These are phyloP conservation scores for Chloroceryle inda DNA, from an alignment of 2,797 vertebrate genomes.

Conservation along the genomic window DNA sequence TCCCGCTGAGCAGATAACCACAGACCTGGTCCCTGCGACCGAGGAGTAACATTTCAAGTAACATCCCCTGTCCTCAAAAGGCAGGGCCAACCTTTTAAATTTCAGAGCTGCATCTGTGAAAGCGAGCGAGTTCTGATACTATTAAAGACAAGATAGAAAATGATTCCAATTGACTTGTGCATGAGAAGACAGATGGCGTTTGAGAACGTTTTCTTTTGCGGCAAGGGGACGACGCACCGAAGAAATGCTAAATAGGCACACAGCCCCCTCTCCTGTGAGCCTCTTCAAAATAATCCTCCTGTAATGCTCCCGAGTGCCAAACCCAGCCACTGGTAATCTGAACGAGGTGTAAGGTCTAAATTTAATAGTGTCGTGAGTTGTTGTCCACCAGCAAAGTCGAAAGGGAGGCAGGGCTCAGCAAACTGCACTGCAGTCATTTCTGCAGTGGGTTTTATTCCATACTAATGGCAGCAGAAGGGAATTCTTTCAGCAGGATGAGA, in stretches of 20 bases:
- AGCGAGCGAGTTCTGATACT: neutral
- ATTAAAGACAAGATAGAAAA: neutral
- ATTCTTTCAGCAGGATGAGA: neutral
- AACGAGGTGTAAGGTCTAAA: neutral
- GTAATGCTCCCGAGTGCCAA: neutral
- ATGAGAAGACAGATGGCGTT: neutral
- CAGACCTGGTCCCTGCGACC: fast-evolving
- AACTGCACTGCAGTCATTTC: neutral
- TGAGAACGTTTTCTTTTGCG: neutral
- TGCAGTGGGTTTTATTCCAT: neutral
- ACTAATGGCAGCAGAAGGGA: neutral
- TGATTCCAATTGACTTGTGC: neutral
- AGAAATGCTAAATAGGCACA: neutral
- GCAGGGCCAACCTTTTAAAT: neutral
- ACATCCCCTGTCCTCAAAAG: neutral
- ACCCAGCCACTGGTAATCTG: neutral
- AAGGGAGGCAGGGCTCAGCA: neutral
- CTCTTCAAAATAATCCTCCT: neutral
- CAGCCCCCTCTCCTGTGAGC: neutral
- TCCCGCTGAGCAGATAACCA: neutral
- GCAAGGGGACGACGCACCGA: neutral
- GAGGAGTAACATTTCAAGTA: neutral
- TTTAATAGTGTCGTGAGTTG: neutral
- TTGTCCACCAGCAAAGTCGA: neutral
- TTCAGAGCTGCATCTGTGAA: neutral